These are phyloP conservation scores for Hemibagrus wyckioides DNA, from an alignment of 2,113 vertebrate species.

Conservation along the genomic window DNA sequence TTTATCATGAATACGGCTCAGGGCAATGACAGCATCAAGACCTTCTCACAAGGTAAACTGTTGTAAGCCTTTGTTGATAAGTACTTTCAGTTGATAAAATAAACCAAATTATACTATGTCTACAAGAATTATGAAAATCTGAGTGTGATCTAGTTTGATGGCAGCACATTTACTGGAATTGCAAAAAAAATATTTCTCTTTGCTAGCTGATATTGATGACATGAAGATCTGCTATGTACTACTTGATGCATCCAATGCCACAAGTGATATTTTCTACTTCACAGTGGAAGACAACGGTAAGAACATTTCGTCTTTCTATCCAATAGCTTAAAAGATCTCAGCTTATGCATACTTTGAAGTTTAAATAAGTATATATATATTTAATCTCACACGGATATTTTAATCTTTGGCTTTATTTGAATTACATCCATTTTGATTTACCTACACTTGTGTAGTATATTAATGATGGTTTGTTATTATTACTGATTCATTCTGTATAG, in stretches of 20 bases:
- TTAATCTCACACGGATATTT: neutral
- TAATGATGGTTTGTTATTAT: neutral
- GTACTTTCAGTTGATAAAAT: neutral
- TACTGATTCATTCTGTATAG: neutral
- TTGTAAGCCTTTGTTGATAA: neutral
- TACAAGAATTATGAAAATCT: neutral
- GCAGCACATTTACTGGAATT: neutral
- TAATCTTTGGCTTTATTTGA: neutral
- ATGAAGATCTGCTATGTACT: constrained; percentile 82
- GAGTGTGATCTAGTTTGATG: neutral
- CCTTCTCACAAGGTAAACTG: constrained; percentile 90
- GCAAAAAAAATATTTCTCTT: constrained; percentile 35
- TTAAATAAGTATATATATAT: neutral
- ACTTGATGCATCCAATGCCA: constrained; percentile 76
- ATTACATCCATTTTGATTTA: neutral
- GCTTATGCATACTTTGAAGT: neutral
- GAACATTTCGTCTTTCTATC: constrained; percentile 45
- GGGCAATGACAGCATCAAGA: constrained; percentile 87
- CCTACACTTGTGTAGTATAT: neutral
- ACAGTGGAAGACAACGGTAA: constrained; percentile 82
- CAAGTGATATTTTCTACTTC: constrained; percentile 85
- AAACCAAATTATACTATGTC: neutral
- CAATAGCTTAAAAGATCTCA: neutral
- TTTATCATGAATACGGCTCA: constrained; percentile 84
- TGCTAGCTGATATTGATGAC: constrained; percentile 81